phyloP scores from a whole-genome alignment of 2,888 invertebrate species.

The Erebia aethiops region DNA sequence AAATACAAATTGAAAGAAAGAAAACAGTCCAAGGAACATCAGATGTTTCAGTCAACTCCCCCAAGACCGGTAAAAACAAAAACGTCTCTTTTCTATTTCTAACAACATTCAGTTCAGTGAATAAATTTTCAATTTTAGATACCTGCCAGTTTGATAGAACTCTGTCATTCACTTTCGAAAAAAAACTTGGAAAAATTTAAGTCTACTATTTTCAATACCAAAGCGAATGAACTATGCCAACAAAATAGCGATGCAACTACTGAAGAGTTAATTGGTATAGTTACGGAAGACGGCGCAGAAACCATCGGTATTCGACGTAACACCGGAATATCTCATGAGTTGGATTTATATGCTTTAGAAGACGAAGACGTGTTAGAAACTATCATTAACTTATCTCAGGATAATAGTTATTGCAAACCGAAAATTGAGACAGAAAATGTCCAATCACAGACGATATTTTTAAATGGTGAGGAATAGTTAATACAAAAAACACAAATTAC shows the following conservation, averaged over 20 bases:
- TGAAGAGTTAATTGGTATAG: slow-evolving; percentile 61
- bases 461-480: slow-evolving; percentile 56
- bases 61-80: slow-evolving; percentile 56
- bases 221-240: slow-evolving; percentile 29
- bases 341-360: slow-evolving; percentile 43
- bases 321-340: slow-evolving; percentile 57
- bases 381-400: slow-evolving; percentile 52
- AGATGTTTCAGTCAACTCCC: slow-evolving; percentile 44
- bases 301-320: slow-evolving; percentile 58
- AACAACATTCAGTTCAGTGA: neutral
- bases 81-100: too few relatives aligned
- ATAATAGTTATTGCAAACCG: slow-evolving; percentile 49
- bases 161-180: slow-evolving; percentile 52
- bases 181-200: slow-evolving; percentile 27
- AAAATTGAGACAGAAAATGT: slow-evolving; percentile 51
- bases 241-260: slow-evolving; percentile 46
- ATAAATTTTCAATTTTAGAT: slow-evolving; percentile 54
- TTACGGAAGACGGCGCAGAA: slow-evolving; percentile 59
- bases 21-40: slow-evolving; percentile 41
- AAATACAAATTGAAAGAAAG: slow-evolving; percentile 39
- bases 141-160: slow-evolving; percentile 58
- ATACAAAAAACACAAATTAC: neutral
- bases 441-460: slow-evolving; percentile 63
- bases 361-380: slow-evolving; percentile 50
- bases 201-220: slow-evolving; percentile 12